phyloP scores from a whole-genome alignment of 92 coral and sea anemone genomes.

The Pocillopora meandrina region DNA sequence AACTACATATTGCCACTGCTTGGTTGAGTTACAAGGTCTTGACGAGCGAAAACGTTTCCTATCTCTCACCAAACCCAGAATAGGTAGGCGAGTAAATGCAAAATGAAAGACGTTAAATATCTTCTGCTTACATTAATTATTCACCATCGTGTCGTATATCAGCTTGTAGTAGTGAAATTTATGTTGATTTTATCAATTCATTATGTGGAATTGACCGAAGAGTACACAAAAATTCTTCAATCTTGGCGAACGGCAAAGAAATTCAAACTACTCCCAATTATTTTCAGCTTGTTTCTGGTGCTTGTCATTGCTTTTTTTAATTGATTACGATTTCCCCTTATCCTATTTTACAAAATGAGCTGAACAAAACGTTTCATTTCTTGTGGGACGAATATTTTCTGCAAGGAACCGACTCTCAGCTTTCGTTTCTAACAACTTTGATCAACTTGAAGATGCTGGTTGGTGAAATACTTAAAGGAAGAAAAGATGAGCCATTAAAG shows the following conservation, averaged over 20 bases:
- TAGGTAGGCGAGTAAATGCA: not conserved
- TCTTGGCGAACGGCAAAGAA: too few relatives aligned
- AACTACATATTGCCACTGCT: not conserved
- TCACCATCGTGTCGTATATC: not conserved
- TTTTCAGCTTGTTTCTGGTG: too few relatives aligned
- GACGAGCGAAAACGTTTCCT: not conserved
- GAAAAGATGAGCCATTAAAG: too few relatives aligned
- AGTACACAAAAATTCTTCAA: too few relatives aligned
- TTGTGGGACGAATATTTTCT: not conserved
- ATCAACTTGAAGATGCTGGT: slow-evolving; percentile 1
- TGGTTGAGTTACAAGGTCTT: not conserved
- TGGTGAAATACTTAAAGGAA: not conserved
- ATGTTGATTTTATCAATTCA: not conserved
- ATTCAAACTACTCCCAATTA: too few relatives aligned
- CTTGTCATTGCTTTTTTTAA: too few relatives aligned
- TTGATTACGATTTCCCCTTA: too few relatives aligned
- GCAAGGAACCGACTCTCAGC: not conserved
- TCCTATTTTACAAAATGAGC: too few relatives aligned
- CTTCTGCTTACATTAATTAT: not conserved
- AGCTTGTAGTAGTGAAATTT: not conserved
- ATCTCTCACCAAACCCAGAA: not conserved
- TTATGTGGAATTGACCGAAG: too few relatives aligned
- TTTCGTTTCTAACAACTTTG: not conserved
- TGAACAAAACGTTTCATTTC: not conserved
- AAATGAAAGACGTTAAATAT: not conserved